These are phyloP conservation scores for Zeugodacus cucurbitae DNA, from an alignment of 1,140 invertebrate species.

Conservation along the genomic window DNA sequence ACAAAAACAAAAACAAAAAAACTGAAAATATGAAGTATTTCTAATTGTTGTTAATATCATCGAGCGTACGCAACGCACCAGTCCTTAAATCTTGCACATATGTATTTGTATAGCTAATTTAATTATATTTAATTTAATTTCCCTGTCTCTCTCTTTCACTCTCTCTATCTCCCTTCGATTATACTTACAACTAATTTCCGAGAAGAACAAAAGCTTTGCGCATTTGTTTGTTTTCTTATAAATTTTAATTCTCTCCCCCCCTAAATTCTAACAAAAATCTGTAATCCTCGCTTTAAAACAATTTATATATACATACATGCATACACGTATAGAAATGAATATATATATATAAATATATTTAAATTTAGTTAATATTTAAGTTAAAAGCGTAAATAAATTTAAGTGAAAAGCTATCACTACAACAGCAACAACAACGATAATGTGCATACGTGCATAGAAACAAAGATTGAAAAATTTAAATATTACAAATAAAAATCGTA, in stretches of 20 bases:
- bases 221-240: background rate
- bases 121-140: slow-evolving; percentile 3
- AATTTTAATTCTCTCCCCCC: background rate
- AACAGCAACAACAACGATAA: slow-evolving; percentile 21
- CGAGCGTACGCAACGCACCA: background rate
- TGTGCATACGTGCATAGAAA: background rate
- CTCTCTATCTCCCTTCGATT: background rate
- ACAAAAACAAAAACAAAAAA: no score
- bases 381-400: background rate
- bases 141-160: background rate
- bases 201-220: background rate
- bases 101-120: slow-evolving; percentile 12
- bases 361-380: slow-evolving; percentile 7
- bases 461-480: slow-evolving; percentile 32
- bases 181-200: background rate
- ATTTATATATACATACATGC: background rate
- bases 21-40: background rate
- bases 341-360: background rate
- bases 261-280: background rate
- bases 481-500: slow-evolving; percentile 32
- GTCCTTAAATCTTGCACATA: background rate
- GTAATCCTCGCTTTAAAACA: slow-evolving; percentile 26
- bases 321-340: background rate
- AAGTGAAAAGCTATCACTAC: background rate
- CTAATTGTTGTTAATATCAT: background rate